Evolutionary conservation across 1,140 invertebrate genomes (phyloP), one percentile per base, ranked within the genome.

Genomic region (Eciton burchellii): DNA sequence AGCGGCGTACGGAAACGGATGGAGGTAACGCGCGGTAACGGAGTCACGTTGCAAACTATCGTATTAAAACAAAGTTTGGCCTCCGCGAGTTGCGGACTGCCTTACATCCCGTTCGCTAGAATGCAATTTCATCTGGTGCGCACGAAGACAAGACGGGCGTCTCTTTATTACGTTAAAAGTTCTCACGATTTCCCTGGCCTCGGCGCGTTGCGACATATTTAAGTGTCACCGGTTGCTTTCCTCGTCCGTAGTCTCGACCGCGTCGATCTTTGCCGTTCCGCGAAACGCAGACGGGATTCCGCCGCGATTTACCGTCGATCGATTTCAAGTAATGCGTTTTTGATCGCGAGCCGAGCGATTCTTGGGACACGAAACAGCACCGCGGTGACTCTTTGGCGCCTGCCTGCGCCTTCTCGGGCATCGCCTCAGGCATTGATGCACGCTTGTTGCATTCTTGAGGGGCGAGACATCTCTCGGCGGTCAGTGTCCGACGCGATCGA

Each of bases 121-220:
- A 21, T 71, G 84, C 49, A 81, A 65, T 85, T 85, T 84, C 72
- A 84, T 71, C 52, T 60, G 21, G 12, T 19, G 21, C 43, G 21
- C 52, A 57, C 3, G 54, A 35, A 79, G 72, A 73, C 77, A 84
- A 19, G 56, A 47, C 41, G 59, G 29, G 52, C 35, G 47, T 81
- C 41, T 66, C 52, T 66, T 84, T 81, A 85, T 85, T 81, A 84
- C 60, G 29, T 84, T 85, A 71, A 84, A 85, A 81, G 82, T 84
- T 85, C 65, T 73, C 81, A 56, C 52, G 62, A 73, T 52, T 62
- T 72, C 84, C 5, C 19, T 19, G 12, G 14, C 49, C 21, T 0
- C 35, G 24, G 49, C 47, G 35, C 14, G n/a, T 0, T 24, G 59
- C 35, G 26, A 19, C 43, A 12, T 54, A 19, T 71, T 76, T 63